phyloP scores from a whole-genome alignment of 2,888 invertebrate genomes.

The Troides helena region DNA sequence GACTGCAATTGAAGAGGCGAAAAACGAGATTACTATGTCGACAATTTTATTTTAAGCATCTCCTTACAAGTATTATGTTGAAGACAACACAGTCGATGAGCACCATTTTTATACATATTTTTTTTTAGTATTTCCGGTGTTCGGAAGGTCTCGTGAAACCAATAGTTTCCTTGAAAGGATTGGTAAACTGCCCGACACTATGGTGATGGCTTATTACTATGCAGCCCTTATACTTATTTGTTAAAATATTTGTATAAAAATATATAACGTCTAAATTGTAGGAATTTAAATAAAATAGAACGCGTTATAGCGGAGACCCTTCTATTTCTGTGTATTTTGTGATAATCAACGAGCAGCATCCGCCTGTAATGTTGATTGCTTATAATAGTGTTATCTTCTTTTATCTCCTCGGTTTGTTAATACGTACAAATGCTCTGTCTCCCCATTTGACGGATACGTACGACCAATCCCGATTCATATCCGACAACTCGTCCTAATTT shows the following conservation, averaged over 20 bases:
- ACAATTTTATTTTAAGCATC: no score
- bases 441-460: conserved; percentile 43
- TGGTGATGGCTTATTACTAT: no score
- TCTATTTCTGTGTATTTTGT: conserved; percentile 59
- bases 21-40: no score
- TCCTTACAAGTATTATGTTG: no score
- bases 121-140: no score
- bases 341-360: conserved; percentile 59
- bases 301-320: conserved; percentile 40
- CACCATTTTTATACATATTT: no score
- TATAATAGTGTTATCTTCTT: conserved; percentile 47
- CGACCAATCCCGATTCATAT: conserved; percentile 57
- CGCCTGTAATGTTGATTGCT: conserved; percentile 42
- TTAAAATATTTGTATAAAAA: neutral
- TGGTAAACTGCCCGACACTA: no score
- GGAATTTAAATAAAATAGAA: conserved; percentile 67
- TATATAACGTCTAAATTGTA: conserved; percentile 28
- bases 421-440: conserved; percentile 38
- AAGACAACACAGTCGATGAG: no score
- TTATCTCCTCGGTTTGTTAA: conserved; percentile 36
- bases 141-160: no score
- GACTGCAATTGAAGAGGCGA: no score
- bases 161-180: no score
- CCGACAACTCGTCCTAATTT: conserved; percentile 60
- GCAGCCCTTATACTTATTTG: no score